Evolutionary conservation across 2,888 invertebrate genomes (phyloP).

Genomic region (Polietes domitor): DNA sequence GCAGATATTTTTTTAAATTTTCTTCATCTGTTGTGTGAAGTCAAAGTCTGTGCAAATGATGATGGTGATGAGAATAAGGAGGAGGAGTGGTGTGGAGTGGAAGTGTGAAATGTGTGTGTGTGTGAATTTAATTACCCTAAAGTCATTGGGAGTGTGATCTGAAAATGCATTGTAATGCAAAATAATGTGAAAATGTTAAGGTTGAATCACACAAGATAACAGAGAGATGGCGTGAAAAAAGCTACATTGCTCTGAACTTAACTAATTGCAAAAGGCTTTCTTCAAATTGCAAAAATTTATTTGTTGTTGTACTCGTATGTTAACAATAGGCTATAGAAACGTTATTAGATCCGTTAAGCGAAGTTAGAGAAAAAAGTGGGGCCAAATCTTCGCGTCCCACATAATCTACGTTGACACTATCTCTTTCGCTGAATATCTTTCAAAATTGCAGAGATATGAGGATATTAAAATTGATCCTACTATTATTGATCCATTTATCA

Average conservation of each 20-base stretch:
- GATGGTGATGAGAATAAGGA: not conserved
- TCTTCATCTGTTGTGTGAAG: conserved; percentile 34
- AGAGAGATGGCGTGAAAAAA: no score
- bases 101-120: no score
- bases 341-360: no score
- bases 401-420: no score
- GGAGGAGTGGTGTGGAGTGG: no score
- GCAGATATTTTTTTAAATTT: conserved; percentile 2
- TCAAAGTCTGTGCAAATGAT: no score
- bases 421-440: no score
- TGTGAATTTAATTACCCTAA: conserved; percentile 47
- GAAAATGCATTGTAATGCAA: conserved; percentile 54
- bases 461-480: no score
- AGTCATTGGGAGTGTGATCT: conserved; percentile 12
- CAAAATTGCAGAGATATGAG: no score
- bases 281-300: not conserved
- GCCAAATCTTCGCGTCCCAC: no score
- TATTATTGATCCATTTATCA: no score
- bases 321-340: not conserved
- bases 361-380: no score
- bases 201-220: not conserved
- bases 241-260: conserved; percentile 11
- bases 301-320: not conserved
- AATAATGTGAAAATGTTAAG: conserved; percentile 59
- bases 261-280: conserved; percentile 30